Conservation (phyloP, 2,797 vertebrate species). For the Muraenolepis orangiensis region DNA sequence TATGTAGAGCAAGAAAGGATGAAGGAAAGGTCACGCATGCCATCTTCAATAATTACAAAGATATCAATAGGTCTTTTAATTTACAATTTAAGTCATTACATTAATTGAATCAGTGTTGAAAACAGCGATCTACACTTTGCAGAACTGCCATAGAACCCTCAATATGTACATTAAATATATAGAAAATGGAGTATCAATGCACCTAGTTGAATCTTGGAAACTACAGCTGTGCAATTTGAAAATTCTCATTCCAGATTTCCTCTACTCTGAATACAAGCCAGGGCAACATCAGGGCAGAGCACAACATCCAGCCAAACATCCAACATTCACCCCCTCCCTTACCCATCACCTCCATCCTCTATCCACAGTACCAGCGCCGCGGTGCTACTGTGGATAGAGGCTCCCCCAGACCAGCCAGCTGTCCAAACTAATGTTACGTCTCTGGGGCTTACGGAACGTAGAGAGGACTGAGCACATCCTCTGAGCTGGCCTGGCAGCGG, state of each 20-base stretch:
- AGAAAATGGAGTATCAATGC: background rate
- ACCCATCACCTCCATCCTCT: conserved; percentile 8
- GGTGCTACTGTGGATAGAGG: no score
- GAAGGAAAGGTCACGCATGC: background rate
- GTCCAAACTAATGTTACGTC: conserved; percentile 69
- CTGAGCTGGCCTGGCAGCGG: conserved; percentile 32
- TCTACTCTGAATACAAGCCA: background rate
- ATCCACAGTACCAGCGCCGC: conserved; percentile 28
- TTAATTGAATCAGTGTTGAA: background rate
- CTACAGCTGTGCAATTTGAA: background rate
- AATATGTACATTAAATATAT: background rate
- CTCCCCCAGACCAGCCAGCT: conserved; percentile 63
- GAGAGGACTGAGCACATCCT: conserved; percentile 50
- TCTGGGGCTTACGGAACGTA: conserved; percentile 67
- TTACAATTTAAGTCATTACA: background rate
- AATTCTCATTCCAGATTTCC: background rate
- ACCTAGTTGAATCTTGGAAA: background rate
- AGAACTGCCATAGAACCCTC: background rate
- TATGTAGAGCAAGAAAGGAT: background rate
- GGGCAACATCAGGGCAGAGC: background rate
- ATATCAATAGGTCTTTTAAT: background rate
- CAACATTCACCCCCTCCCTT: conserved; percentile 6
- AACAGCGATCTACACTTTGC: background rate
- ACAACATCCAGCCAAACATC: conserved; percentile 13
- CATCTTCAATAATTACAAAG: background rate